phyloP scores from a whole-genome alignment of 2,888 invertebrate genomes.

The Branchipolynoe longqiensis region DNA sequence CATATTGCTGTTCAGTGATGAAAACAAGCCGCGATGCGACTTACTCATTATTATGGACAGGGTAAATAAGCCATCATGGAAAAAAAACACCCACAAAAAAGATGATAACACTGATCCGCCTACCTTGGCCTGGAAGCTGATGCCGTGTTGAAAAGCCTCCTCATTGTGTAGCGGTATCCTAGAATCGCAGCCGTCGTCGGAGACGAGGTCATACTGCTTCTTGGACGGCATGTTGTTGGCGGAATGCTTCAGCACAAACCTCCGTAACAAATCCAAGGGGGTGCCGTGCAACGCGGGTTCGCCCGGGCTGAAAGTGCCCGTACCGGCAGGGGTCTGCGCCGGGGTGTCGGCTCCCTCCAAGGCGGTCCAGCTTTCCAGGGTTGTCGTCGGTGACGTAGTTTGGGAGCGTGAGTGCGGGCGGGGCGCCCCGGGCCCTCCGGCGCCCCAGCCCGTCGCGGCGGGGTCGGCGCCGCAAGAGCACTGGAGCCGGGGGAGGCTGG shows the following conservation, averaged over 20 bases:
- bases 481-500: not conserved
- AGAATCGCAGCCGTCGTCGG: conserved; percentile 97
- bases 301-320: too few relatives aligned
- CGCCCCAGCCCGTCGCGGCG: too few relatives aligned
- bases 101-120: conserved; percentile 71
- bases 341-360: not conserved
- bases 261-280: conserved; percentile 36
- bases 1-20: too few relatives aligned
- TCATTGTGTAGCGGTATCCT: conserved; percentile 98
- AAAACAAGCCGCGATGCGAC: too few relatives aligned
- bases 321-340: too few relatives aligned
- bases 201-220: conserved; percentile 95
- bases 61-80: too few relatives aligned
- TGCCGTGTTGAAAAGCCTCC: conserved; percentile 97
- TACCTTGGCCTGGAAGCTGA: conserved; percentile 98
- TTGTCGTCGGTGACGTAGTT: too few relatives aligned
- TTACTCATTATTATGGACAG: too few relatives aligned
- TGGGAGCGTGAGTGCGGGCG: too few relatives aligned
- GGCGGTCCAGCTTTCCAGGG: not conserved
- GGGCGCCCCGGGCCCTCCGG: too few relatives aligned
- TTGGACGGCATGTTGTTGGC: conserved; percentile 78
- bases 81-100: too few relatives aligned
- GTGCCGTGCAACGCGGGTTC: too few relatives aligned
- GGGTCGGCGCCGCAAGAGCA: not conserved
- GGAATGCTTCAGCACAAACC: conserved; percentile 18